These are phyloP conservation scores for Drosophila prosaltans DNA, from an alignment of 1,140 invertebrate genomes.

Conservation along the genomic window DNA sequence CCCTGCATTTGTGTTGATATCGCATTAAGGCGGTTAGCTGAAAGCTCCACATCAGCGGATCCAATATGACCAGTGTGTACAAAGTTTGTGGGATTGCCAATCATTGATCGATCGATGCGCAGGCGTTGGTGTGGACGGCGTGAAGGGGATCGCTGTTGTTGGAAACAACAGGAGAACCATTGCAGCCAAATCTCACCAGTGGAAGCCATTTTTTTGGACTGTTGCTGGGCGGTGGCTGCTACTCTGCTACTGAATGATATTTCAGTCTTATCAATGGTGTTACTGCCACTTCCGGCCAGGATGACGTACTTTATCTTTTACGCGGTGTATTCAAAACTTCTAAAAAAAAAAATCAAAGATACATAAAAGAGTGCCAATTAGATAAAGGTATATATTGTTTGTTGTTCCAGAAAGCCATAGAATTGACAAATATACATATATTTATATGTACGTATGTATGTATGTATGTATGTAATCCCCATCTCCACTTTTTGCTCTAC, in stretches of 20 bases:
- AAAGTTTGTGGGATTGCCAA: constrained; percentile 95
- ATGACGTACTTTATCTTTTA: constrained; percentile 30
- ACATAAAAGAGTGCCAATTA: constrained; percentile 15
- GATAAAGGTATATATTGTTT: not conserved
- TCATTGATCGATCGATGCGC: constrained; percentile 96
- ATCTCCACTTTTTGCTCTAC: constrained; percentile 46
- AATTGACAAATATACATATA: constrained; percentile 20
- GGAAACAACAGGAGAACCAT: constrained; percentile 93
- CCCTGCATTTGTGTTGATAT: constrained; percentile 94
- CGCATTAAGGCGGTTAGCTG: constrained; percentile 88
- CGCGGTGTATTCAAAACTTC: constrained; percentile 27
- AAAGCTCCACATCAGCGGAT: constrained; percentile 92
- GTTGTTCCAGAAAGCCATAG: constrained; percentile 35
- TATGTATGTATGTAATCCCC: not conserved
- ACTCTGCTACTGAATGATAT: constrained; percentile 38
- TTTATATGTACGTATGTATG: not conserved
- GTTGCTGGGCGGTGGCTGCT: not conserved
- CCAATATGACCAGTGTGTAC: constrained; percentile 93
- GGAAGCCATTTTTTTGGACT: constrained; percentile 85
- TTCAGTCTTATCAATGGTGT: constrained; percentile 57
- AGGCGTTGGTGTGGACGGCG: constrained; percentile 87
- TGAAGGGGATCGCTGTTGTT: constrained; percentile 87
- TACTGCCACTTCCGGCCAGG: constrained; percentile 57
- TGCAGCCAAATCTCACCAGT: constrained; percentile 92
- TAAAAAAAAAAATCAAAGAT: constrained; percentile 17